Conservation (phyloP, 2,888 invertebrate genomes). For the Schizotus pectinicornis region DNA sequence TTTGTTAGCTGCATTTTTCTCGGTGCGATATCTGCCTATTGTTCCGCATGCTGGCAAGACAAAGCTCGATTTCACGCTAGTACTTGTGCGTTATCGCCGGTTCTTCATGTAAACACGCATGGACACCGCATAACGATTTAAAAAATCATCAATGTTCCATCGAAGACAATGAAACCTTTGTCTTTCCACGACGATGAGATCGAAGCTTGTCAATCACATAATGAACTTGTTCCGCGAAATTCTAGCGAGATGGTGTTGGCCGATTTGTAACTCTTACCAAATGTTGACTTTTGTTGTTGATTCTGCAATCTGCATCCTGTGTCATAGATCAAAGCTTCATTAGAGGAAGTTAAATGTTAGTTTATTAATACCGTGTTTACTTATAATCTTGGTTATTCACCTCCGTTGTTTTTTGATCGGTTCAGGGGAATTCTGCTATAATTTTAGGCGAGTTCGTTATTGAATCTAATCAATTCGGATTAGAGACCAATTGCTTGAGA, state of each 20-base stretch:
- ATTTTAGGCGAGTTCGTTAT: conserved; percentile 7
- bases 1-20: background rate
- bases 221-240: too few relatives aligned
- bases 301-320: conserved; percentile 8
- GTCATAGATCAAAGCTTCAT: conserved; percentile 8
- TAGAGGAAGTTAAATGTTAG: conserved; percentile 14
- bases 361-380: conserved; percentile 15
- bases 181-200: conserved; percentile 2
- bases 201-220: too few relatives aligned
- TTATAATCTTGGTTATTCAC: conserved; percentile 17
- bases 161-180: conserved; percentile 11
- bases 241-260: too few relatives aligned
- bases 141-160: conserved; percentile 11
- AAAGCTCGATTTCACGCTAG: conserved; percentile 14
- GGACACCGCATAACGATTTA: background rate
- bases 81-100: conserved; percentile 10
- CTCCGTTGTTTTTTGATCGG: background rate
- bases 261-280: background rate
- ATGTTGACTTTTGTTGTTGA: background rate
- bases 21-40: conserved; percentile 6
- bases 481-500: conserved; percentile 1
- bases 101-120: too few relatives aligned
- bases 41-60: conserved; percentile 8
- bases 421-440: conserved; percentile 2
- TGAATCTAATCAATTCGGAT: conserved; percentile 12